A percentile compares a stretch with the other conserved stretches of the same genome.
These are phyloP conservation scores for Thunnus maccoyii DNA, from an alignment of 2,113 vertebrate genomes.

Conservation along the genomic window DNA sequence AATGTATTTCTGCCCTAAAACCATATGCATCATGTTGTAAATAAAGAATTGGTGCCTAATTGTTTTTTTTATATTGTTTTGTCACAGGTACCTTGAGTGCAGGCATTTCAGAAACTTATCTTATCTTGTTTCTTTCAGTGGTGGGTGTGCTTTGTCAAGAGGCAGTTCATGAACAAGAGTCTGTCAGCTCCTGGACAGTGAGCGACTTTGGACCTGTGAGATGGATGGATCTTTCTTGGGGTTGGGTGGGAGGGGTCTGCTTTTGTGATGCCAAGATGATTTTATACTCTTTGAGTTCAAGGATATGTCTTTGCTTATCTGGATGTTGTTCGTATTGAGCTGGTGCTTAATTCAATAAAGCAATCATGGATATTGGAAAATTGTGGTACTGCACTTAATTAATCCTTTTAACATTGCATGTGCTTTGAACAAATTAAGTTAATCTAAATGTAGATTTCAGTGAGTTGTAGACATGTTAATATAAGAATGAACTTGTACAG, in stretches of 20 bases:
- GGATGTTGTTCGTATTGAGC: slow-evolving; percentile 75
- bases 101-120: background rate
- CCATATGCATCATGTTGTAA: background rate
- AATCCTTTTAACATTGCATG: too few species aligned
- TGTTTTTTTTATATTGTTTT: background rate
- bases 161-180: slow-evolving; percentile 99
- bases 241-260: slow-evolving; percentile 11
- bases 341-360: slow-evolving; percentile 82
- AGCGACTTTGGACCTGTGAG: slow-evolving; percentile 52
- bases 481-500: background rate
- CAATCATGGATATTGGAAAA: slow-evolving; percentile 33
- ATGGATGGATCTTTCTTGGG: slow-evolving; percentile 41
- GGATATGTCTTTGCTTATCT: slow-evolving; percentile 51
- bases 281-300: slow-evolving; percentile 78
- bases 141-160: slow-evolving; percentile 99
- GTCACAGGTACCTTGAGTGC: background rate
- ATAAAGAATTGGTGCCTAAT: background rate
- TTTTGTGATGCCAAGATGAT: slow-evolving; percentile 61
- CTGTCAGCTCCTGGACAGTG: slow-evolving; percentile 96
- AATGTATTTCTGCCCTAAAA: background rate
- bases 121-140: slow-evolving; percentile 85
- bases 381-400: background rate
- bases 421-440: background rate
- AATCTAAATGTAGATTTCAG: background rate
- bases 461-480: background rate